Percentiles rank a stretch among this genome's conserved stretches.
Evolutionary conservation across 1,140 invertebrate genomes (phyloP).

Genomic region (Nylanderia fulva): DNA sequence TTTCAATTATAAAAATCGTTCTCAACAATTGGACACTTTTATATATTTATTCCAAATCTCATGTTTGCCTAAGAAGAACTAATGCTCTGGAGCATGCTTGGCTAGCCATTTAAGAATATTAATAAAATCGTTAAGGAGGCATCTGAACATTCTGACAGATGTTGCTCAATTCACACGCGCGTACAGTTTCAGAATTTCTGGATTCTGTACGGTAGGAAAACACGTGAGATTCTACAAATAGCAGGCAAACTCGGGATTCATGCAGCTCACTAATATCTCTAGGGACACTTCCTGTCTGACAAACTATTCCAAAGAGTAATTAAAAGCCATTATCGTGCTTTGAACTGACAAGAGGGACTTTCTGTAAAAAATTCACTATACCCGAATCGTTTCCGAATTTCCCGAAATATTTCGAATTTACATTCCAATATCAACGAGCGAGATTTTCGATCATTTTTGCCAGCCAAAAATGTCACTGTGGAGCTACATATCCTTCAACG

Average conservation of each 20-base stretch:
- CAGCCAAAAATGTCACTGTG: not conserved
- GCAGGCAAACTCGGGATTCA: not conserved
- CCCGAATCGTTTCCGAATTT: constrained; percentile 4
- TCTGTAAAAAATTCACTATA: not conserved
- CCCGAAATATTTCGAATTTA: not conserved
- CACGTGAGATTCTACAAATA: not conserved
- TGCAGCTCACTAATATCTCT: not conserved
- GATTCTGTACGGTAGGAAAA: not conserved
- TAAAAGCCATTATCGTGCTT: not conserved
- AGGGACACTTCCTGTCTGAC: not conserved
- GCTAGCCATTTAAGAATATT: not conserved
- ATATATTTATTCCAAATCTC: not conserved
- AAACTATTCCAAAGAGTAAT: constrained; percentile 22
- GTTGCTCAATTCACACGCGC: not conserved
- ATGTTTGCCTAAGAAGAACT: not conserved
- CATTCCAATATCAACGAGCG: not conserved
- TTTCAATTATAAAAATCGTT: not conserved
- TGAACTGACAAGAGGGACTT: not conserved
- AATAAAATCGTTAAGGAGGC: not conserved
- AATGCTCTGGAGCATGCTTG: not conserved
- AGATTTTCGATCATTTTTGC: not conserved
- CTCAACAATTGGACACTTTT: not conserved
- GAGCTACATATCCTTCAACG: constrained; percentile 3
- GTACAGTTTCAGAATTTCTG: not conserved
- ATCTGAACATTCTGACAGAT: not conserved